These are phyloP conservation scores for Crypturellus undulatus DNA, from an alignment of 2,113 vertebrate genomes.

Conservation along the genomic window DNA sequence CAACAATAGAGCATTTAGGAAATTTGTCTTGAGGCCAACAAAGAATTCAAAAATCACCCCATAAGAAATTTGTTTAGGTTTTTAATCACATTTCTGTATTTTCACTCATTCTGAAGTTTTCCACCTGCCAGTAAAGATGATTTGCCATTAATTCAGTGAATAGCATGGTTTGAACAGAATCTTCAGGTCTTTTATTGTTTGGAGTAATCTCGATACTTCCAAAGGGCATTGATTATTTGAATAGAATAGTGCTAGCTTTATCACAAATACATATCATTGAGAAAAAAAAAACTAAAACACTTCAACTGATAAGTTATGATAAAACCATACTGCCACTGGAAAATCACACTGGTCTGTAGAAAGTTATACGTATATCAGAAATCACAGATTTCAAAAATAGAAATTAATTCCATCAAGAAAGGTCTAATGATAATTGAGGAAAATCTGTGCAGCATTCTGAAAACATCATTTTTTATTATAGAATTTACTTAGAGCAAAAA, in stretches of 20 bases:
- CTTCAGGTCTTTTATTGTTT: neutral
- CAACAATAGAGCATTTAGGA: neutral
- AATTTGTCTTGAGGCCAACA: neutral
- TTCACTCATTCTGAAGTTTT: neutral
- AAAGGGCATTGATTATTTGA: neutral
- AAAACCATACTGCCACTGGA: neutral
- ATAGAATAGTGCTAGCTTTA: neutral
- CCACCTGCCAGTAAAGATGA: neutral
- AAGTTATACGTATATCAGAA: neutral
- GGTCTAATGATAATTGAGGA: neutral
- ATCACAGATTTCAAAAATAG: neutral
- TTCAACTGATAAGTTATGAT: neutral
- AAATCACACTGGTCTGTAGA: neutral
- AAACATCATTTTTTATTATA: neutral
- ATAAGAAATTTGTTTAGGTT: neutral
- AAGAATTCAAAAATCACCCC: neutral
- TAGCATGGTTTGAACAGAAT: neutral
- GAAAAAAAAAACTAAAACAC: neutral
- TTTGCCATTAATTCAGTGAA: neutral
- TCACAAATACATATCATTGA: neutral
- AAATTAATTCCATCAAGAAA: neutral
- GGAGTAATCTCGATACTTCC: neutral
- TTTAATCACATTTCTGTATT: neutral
- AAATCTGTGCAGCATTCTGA: neutral
- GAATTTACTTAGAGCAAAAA: neutral